Evolutionary conservation across 2,888 invertebrate species (phyloP).

Genomic region (Siphlonurus alternatus): DNA sequence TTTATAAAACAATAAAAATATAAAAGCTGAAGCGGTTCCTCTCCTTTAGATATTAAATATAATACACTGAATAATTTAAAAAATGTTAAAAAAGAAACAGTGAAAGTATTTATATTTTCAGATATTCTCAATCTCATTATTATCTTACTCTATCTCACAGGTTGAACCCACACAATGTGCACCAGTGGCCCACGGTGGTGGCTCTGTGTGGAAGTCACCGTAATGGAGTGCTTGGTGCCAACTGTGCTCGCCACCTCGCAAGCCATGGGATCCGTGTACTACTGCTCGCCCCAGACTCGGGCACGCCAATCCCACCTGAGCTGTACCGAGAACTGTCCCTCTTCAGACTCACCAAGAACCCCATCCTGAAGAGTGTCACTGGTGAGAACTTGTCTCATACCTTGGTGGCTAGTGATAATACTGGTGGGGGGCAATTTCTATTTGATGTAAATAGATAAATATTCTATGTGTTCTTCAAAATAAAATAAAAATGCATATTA

Average conservation of each 20-base stretch:
- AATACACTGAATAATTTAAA: too few relatives aligned
- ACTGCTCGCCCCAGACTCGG: conserved; percentile 33
- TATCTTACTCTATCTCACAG: conserved; percentile 22
- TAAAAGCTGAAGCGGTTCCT: too few relatives aligned
- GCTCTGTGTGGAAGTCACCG: conserved; percentile 53
- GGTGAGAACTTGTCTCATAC: too few relatives aligned
- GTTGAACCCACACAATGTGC: conserved; percentile 69
- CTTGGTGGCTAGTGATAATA: too few relatives aligned
- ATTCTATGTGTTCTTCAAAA: neutral
- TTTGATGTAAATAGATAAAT: too few relatives aligned
- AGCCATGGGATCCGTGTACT: conserved; percentile 63
- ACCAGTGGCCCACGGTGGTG: conserved; percentile 71
- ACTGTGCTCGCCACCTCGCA: conserved; percentile 61
- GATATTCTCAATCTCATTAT: too few relatives aligned
- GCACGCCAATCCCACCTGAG: conserved; percentile 16
- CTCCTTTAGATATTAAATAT: too few relatives aligned
- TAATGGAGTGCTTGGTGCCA: conserved; percentile 44
- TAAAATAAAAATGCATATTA: neutral
- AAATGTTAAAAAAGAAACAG: too few relatives aligned
- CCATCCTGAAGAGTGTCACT: conserved; percentile 20
- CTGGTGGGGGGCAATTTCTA: too few relatives aligned
- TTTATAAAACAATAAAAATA: too few relatives aligned
- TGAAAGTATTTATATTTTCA: too few relatives aligned
- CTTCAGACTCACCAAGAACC: conserved; percentile 41
- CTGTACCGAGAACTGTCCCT: conserved; percentile 41